Conservation (phyloP, 2,113 vertebrate genomes). For the Ondatra zibethicus region DNA sequence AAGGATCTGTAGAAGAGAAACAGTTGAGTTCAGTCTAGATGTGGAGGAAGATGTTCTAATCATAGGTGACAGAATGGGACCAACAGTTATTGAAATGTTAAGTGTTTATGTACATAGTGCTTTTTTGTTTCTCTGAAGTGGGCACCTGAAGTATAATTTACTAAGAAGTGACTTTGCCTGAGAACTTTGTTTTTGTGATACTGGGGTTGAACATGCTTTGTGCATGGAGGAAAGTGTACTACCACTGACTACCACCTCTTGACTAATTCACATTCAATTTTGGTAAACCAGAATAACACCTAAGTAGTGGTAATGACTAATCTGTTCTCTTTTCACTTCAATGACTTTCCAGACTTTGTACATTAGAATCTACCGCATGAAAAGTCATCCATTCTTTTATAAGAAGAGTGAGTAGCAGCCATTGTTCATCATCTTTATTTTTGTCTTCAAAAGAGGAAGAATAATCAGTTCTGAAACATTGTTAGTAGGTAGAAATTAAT, state of each 20-base stretch:
- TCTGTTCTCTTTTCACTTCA: constrained; percentile 45
- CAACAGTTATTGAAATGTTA: neutral
- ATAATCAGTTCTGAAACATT: constrained; percentile 50
- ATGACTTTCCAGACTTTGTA: constrained; percentile 69
- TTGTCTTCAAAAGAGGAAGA: constrained; percentile 65
- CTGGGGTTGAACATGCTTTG: neutral
- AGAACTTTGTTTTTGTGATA: neutral
- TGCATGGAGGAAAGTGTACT: neutral
- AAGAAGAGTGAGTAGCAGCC: constrained; percentile 50
- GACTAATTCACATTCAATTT: constrained; percentile 34
- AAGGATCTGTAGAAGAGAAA: constrained; percentile 25
- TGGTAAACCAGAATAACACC: neutral
- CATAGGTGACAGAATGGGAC: neutral
- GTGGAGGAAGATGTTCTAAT: neutral
- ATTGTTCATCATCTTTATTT: constrained; percentile 67
- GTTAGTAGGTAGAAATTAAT: constrained; percentile 50
- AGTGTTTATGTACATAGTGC: neutral
- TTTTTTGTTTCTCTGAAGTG: constrained; percentile 42
- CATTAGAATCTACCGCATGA: constrained; percentile 48
- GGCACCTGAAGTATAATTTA: constrained; percentile 31
- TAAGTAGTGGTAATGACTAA: constrained; percentile 66
- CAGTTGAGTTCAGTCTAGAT: neutral
- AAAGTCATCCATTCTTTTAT: constrained; percentile 45
- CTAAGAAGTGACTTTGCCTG: constrained; percentile 35
- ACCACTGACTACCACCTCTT: neutral